Evolutionary conservation across 2,113 vertebrate genomes (phyloP).

Genomic region (Galbula dea): DNA sequence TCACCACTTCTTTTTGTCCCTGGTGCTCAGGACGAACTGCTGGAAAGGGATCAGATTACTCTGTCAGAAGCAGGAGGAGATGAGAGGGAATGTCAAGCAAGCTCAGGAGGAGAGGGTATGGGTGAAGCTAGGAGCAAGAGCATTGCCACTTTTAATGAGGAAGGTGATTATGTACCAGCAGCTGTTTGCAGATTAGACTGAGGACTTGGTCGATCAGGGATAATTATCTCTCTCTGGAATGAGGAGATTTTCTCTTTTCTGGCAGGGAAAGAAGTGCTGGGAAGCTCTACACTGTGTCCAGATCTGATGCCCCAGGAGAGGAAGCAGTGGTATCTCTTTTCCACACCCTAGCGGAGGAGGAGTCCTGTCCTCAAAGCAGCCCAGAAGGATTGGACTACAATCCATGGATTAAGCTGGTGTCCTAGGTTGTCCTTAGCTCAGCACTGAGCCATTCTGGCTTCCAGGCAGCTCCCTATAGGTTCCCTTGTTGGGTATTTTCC

Average conservation of each 20-base stretch:
- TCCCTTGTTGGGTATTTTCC: neutral
- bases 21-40: neutral
- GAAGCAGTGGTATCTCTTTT: neutral
- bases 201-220: neutral
- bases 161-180: neutral
- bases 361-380: neutral
- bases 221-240: constrained; percentile 29
- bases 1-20: neutral
- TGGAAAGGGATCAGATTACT: neutral
- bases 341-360: neutral
- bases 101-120: neutral
- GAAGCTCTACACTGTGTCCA: neutral
- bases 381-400: neutral
- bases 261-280: neutral
- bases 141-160: constrained; percentile 7
- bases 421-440: neutral
- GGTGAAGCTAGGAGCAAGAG: neutral
- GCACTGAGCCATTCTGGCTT: neutral
- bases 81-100: neutral
- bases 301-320: neutral
- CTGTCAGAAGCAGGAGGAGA: neutral
- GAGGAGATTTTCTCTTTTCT: constrained; percentile 5
- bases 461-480: neutral
- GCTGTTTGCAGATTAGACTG: constrained; percentile 19
- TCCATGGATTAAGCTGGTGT: neutral